These are phyloP conservation scores for Chelon auratus DNA, from an alignment of 2,797 vertebrate species.

Conservation along the genomic window DNA sequence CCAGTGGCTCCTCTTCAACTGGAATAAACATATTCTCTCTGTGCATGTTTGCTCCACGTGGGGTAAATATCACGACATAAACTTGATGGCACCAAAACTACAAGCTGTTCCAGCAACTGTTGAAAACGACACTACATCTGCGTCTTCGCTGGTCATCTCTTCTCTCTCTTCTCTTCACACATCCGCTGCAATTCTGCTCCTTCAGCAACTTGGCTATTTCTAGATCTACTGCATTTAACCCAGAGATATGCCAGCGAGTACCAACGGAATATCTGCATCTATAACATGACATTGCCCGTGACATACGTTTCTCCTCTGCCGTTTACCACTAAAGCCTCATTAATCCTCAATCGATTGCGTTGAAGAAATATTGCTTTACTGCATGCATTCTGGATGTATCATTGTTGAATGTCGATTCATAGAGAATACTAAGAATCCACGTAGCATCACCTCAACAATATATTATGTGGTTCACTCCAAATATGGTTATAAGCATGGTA, in stretches of 20 bases:
- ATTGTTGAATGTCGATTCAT: neutral
- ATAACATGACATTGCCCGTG: neutral
- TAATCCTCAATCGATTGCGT: neutral
- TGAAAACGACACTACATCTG: too few species aligned
- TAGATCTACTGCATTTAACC: constrained; percentile 5
- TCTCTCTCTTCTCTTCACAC: constrained; percentile 37
- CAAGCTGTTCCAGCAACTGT: too few species aligned
- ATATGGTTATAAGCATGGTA: too few species aligned
- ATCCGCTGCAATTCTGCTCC: constrained; percentile 26
- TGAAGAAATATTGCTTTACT: neutral
- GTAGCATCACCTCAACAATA: neutral
- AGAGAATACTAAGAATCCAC: neutral
- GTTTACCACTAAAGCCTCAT: constrained; percentile 21
- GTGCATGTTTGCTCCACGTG: too few species aligned
- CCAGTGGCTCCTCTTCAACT: too few species aligned
- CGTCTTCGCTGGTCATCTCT: too few species aligned
- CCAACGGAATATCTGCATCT: constrained; percentile 8
- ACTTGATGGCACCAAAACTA: too few species aligned
- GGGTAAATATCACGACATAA: too few species aligned
- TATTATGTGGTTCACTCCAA: neutral
- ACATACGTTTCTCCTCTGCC: constrained; percentile 13
- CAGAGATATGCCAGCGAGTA: constrained; percentile 8
- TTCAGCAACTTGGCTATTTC: constrained; percentile 9
- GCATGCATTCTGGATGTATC: neutral
- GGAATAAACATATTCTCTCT: too few species aligned